Evolutionary conservation across 2,888 invertebrate genomes (phyloP), one percentile per base, ranked within the genome.

Genomic region (Drosophila limbata): DNA sequence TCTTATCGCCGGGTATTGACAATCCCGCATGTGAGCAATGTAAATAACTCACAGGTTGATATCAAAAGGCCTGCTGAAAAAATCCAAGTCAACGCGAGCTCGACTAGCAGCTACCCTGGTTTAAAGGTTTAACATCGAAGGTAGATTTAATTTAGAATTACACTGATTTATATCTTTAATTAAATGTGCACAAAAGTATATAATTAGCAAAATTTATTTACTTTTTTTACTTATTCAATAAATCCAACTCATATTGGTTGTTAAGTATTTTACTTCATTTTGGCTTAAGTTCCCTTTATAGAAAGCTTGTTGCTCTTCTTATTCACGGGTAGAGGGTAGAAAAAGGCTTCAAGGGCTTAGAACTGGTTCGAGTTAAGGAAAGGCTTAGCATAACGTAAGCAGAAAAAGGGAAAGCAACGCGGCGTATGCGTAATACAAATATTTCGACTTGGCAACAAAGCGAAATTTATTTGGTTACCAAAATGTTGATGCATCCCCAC

Each of bases 391-490:
- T 47, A 51, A 42, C 21, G 31, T 60, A 62, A 33, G 37, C 52
- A 45, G 35, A 40, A 44, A 44, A 42, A 52, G 57, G 65, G 55
- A 69, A 72, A 42, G 59, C 74, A 71, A 48, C 64, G 56, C 50
- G 45, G 67, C 78, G 77, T 81, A 77, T 87, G 69, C 81, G 89
- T 73, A 75, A 73, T 73, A 68, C 68, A 84, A 88, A 89, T 82
- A 81, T 77, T 84, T 89, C 66, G 61, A 60, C 67, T 67, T 63
- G 63, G 60, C 56, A 84, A 87, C 87, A 81, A 88, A 81, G 78
- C 73, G 31, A 79, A 84, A 75, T 88, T 77, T 88, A 84, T 88
- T 89, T 84, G 84, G 72, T 73, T 84, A 73, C 75, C 78, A 59
- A 84, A 84, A 81, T 75, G 67, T 70, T 66, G 67, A 51, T 63